Evolutionary conservation across 2,888 invertebrate genomes (phyloP).

Genomic region (Junonia oenone): DNA sequence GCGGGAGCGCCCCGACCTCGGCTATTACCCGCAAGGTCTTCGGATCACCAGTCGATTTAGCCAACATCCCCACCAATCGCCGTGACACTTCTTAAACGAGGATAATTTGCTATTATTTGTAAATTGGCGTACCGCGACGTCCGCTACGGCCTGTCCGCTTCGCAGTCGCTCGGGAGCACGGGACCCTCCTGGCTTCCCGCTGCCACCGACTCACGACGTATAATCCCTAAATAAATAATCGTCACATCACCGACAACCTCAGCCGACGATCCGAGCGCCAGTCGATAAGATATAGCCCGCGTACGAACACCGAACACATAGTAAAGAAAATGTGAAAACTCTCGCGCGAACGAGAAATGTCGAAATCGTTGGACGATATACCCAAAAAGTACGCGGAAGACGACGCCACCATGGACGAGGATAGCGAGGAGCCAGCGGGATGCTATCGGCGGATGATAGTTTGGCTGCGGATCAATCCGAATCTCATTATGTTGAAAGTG

Average conservation of each 20-base stretch:
- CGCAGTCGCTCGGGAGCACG: slow-evolving; percentile 68
- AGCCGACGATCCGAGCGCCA: slow-evolving; percentile 53
- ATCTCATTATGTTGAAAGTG: slow-evolving; percentile 89
- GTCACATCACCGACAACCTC: slow-evolving; percentile 46
- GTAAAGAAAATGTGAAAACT: slow-evolving; percentile 52
- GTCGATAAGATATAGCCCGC: slow-evolving; percentile 70
- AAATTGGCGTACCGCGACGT: slow-evolving; percentile 73
- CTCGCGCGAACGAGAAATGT: slow-evolving; percentile 45
- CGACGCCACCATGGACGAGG: slow-evolving; percentile 66
- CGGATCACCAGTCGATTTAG: slow-evolving; percentile 72
- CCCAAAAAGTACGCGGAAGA: slow-evolving; percentile 70
- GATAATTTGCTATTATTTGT: slow-evolving; percentile 79
- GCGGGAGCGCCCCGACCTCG: slow-evolving; percentile 55
- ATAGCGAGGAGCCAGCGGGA: slow-evolving; percentile 55
- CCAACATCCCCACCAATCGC: slow-evolving; percentile 74
- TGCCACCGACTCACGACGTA: slow-evolving; percentile 42
- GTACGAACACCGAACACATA: slow-evolving; percentile 49
- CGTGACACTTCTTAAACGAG: slow-evolving; percentile 77
- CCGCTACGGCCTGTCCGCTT: slow-evolving; percentile 54
- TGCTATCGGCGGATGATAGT: slow-evolving; percentile 66
- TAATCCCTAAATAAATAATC: slow-evolving; percentile 62
- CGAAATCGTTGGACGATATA: slow-evolving; percentile 54
- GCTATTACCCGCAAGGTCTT: slow-evolving; percentile 75
- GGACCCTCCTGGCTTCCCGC: slow-evolving; percentile 59
- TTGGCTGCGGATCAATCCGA: slow-evolving; percentile 84